Evolutionary conservation across 2,888 invertebrate genomes (phyloP).

Genomic region (Coleophora flavipennella): DNA sequence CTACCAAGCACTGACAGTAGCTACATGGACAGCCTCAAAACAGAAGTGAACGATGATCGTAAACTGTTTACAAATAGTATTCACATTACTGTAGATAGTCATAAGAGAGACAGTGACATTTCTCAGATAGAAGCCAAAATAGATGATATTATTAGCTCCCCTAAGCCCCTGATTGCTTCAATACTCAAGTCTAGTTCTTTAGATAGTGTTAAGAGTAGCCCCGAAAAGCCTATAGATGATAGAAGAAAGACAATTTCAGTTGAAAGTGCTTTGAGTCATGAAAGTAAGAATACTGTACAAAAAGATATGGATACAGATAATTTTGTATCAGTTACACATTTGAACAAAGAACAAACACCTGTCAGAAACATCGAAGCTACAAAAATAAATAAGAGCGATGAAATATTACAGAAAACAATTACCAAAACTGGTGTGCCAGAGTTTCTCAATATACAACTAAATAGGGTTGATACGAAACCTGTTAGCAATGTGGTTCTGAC

Average conservation of each 20-base stretch:
- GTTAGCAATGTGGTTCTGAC: slow-evolving; percentile 77
- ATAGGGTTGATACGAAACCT: slow-evolving; percentile 77
- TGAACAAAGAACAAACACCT: slow-evolving; percentile 61
- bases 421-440: slow-evolving; percentile 71
- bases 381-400: slow-evolving; percentile 50
- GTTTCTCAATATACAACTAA: slow-evolving; percentile 79
- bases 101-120: slow-evolving; percentile 63
- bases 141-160: slow-evolving; percentile 68
- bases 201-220: slow-evolving; percentile 73
- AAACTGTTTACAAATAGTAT: slow-evolving; percentile 58
- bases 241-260: slow-evolving; percentile 65
- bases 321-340: slow-evolving; percentile 72
- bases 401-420: slow-evolving; percentile 41
- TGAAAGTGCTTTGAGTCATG: slow-evolving; percentile 54
- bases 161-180: slow-evolving; percentile 62
- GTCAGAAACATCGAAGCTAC: slow-evolving; percentile 30
- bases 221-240: slow-evolving; percentile 59
- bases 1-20: slow-evolving; percentile 64
- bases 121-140: slow-evolving; percentile 71
- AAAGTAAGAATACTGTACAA: slow-evolving; percentile 27
- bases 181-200: slow-evolving; percentile 70
- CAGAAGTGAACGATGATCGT: slow-evolving; percentile 47
- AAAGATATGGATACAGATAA: slow-evolving; percentile 51
- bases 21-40: slow-evolving; percentile 62
- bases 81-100: slow-evolving; percentile 47